phyloP scores from a whole-genome alignment of 2,888 invertebrate species.

The Perdita meconis region DNA sequence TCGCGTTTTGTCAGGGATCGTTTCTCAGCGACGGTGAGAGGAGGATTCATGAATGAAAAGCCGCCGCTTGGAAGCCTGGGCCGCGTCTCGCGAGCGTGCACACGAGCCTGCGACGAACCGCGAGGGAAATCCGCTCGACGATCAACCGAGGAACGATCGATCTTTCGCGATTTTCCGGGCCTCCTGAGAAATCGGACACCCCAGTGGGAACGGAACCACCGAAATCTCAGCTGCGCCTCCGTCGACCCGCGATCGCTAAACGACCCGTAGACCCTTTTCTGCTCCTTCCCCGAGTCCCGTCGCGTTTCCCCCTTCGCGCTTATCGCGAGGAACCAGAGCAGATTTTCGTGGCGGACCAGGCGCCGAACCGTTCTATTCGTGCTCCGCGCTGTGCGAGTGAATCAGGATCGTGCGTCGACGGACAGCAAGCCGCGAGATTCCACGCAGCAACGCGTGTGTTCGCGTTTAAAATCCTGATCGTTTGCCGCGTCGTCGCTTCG shows the following conservation, averaged over 20 bases:
- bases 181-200: slow-evolving; percentile 18
- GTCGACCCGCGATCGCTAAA: not conserved
- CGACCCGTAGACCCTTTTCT: not conserved
- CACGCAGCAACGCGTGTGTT: not conserved
- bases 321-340: not conserved
- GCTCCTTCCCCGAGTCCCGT: not conserved
- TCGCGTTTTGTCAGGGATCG: slow-evolving; percentile 69
- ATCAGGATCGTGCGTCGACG: not conserved
- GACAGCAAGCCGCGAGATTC: not conserved
- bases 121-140: slow-evolving; percentile 10
- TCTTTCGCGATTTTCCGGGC: slow-evolving; percentile 20
- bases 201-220: slow-evolving; percentile 24
- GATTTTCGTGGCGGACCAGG: not conserved
- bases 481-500: not conserved
- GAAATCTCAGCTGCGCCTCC: slow-evolving; percentile 37
- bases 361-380: not conserved
- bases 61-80: slow-evolving; percentile 36
- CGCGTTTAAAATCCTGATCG: not conserved
- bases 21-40: slow-evolving; percentile 61
- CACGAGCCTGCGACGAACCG: slow-evolving; percentile 1
- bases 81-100: slow-evolving; percentile 12
- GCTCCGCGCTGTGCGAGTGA: not conserved
- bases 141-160: slow-evolving; percentile 24
- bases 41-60: slow-evolving; percentile 76
- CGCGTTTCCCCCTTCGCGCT: not conserved